Evolutionary conservation across 2,888 invertebrate species (phyloP).

Genomic region (Stenurella melanura): DNA sequence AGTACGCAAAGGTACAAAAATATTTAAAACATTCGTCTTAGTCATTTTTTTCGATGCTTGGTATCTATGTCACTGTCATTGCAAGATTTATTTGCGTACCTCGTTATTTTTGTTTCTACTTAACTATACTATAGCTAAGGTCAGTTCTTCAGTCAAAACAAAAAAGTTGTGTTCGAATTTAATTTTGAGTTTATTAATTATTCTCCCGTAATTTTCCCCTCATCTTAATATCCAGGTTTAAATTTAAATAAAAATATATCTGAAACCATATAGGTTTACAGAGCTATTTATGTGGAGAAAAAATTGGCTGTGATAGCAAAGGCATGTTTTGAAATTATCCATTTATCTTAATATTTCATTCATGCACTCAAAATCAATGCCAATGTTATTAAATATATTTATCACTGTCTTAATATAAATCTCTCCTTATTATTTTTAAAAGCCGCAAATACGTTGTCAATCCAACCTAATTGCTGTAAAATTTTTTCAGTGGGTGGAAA

Average conservation of each 20-base stretch:
- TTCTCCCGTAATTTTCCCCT: background rate
- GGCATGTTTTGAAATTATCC: background rate
- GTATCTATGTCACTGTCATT: background rate
- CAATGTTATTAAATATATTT: slow-evolving; percentile 23
- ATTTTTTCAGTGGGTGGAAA: background rate
- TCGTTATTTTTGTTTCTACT: slow-evolving; percentile 8
- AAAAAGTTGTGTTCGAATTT: background rate
- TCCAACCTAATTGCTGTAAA: background rate
- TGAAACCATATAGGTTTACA: background rate
- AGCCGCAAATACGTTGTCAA: background rate
- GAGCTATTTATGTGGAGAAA: background rate
- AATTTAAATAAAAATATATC: background rate
- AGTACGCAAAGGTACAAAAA: background rate
- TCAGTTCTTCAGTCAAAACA: slow-evolving; percentile 29
- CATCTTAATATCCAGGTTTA: background rate
- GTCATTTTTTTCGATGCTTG: background rate
- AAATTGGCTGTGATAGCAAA: slow-evolving; percentile 18
- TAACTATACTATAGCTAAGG: slow-evolving; percentile 11
- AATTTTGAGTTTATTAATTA: background rate
- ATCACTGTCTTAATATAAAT: slow-evolving; percentile 12
- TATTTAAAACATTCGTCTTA: background rate
- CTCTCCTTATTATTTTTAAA: slow-evolving; percentile 5
- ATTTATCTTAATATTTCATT: slow-evolving; percentile 29
- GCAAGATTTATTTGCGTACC: slow-evolving; percentile 4
- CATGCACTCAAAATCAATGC: slow-evolving; percentile 14